Evolutionary conservation across 2,113 vertebrate genomes (phyloP).

Genomic region (Anthoscopus minutus): DNA sequence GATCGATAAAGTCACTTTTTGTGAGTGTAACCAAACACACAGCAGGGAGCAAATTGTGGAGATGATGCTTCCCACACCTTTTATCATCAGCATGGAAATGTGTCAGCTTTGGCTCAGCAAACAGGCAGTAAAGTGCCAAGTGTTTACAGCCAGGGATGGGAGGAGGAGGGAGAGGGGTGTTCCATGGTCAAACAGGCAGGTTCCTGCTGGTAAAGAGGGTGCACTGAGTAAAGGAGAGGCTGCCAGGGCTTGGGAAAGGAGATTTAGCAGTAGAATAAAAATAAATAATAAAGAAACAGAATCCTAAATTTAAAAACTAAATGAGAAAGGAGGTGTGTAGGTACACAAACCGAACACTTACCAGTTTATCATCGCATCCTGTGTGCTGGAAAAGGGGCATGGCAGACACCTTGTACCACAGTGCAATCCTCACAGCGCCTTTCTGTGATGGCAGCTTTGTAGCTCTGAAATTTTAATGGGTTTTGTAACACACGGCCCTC

Average conservation of each 20-base stretch:
- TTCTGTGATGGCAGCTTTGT: fast-evolving
- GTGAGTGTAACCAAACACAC: neutral
- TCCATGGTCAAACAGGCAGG: neutral
- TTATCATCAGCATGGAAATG: neutral
- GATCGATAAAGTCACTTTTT: neutral
- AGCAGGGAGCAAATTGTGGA: fast-evolving
- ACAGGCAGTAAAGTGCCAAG: neutral
- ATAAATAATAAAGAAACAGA: neutral
- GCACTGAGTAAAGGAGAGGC: neutral
- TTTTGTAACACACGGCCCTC: fast-evolving
- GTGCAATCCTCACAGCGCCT: neutral
- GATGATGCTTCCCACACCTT: neutral
- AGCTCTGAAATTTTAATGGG: neutral
- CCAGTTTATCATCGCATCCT: neutral
- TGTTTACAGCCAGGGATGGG: fast-evolving
- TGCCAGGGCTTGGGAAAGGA: neutral
- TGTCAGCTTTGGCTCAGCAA: neutral
- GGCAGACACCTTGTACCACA: neutral
- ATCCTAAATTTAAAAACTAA: neutral
- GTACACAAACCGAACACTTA: neutral
- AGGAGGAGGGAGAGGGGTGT: neutral
- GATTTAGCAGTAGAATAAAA: neutral
- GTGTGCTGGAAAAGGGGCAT: neutral
- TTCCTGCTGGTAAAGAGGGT: neutral
- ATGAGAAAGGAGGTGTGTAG: neutral